Evolutionary conservation across 2,113 vertebrate genomes (phyloP), one percentile per base, ranked within the genome.

Genomic region (Cinclus mexicanus): DNA sequence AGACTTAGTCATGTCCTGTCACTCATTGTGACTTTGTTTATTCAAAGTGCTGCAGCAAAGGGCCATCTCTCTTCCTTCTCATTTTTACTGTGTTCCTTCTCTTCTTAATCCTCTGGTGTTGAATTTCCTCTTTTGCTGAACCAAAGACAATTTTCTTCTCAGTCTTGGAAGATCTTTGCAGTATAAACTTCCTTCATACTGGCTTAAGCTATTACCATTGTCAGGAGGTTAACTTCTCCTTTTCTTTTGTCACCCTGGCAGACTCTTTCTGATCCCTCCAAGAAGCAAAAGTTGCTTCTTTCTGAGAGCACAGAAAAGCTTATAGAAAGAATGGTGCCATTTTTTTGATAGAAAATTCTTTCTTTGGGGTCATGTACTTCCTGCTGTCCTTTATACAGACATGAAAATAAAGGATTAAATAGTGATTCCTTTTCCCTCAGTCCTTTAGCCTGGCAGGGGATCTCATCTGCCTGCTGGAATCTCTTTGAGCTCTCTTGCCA

Each of bases 141-240:
- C 68, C 47, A 75, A 87, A 93, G 71, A 82, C 72, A 84, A 82
- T 92, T 95, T 95, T 79, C 49, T 84, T 71, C 74, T 87, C 44
- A 39, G n/a, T 79, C 53, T 28, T 75, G 33, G 44, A 91, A 89
- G 56, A 49, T 60, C 56, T 93, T 86, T 93, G 31, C 83, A 41
- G 64, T 75, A 21, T 85, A 93, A 94, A 61, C 77, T 93, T 90
- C 60, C 76, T 88, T 92, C 64, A 68, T 47, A 83, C 60, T 83
- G 70, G 60, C 55, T 93, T 90, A 90, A 90, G 72, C 65, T 89
- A 64, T 89, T 94, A 79, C 72, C 69, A 14, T 83, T 90, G 93
- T 96, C 91, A 92, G 81, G 52, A 96, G 93, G 93, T 96, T 96
- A 96, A 94, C 90, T 91, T 92, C 47, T 57, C 56, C 63, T 84